phyloP scores from a whole-genome alignment of 2,113 vertebrate species.

The Pedionomus torquatus region DNA sequence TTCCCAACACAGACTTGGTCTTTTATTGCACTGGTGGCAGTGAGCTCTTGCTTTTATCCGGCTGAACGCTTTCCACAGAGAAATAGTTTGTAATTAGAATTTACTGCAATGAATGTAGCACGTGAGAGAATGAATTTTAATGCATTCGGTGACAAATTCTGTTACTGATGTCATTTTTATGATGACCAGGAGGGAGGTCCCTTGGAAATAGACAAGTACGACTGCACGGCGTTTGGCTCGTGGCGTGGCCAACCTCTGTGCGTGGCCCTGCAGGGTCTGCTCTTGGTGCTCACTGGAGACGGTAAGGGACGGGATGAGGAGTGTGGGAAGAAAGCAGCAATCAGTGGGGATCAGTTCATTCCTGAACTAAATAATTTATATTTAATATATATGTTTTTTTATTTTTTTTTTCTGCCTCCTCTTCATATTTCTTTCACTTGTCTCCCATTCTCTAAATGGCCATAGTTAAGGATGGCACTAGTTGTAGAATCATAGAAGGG shows the following conservation, averaged over 20 bases:
- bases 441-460: not conserved
- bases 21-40: not conserved
- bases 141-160: not conserved
- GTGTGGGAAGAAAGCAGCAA: not conserved
- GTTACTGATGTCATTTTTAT: not conserved
- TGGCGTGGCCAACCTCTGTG: not conserved
- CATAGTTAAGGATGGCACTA: not conserved
- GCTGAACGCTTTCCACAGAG: not conserved
- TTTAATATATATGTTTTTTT: not conserved
- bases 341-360: not conserved
- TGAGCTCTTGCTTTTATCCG: not conserved
- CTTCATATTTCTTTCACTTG: not conserved
- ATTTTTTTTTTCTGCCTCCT: not conserved
- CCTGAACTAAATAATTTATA: not conserved
- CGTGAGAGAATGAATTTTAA: not conserved
- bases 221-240: not conserved
- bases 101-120: not conserved
- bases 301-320: not conserved
- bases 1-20: not conserved
- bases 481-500: not conserved
- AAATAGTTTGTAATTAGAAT: not conserved
- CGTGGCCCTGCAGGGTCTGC: not conserved
- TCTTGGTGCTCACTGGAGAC: not conserved
- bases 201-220: not conserved
- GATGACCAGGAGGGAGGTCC: not conserved